Evolutionary conservation across 2,888 invertebrate genomes (phyloP), one percentile per base, ranked within the genome.

Genomic region (Drosophila putrida): DNA sequence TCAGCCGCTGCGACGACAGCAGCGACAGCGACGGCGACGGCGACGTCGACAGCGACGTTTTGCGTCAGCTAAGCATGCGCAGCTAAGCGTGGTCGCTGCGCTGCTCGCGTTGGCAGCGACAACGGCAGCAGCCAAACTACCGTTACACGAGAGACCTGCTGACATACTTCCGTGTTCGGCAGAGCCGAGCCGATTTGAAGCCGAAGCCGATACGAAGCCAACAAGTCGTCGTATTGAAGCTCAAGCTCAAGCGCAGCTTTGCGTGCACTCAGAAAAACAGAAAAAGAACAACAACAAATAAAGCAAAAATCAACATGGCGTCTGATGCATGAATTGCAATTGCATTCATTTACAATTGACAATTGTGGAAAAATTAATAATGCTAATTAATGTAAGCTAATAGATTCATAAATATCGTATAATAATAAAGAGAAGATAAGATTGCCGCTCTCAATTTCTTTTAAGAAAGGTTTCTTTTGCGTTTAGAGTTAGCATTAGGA

Each of bases 111-210:
- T 68, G 64, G 59, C 82, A 53, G 74, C 80, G 43, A 49, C 70
- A 65, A 57, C 71, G 53, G 71, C 67, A 71, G 82, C 78, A 78
- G 80, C 68, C 69, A 86, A 86, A 90, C 77, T 91, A 92, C 92
- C 92, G 92, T 93, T 93, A 92, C 83, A 85, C 87, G 83, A 90
- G 90, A 92, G 92, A 93, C 92, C 92, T 92, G 92, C 92, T 93
- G 92, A 93, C 92, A 93, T 89, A 93, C 93, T 93, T 93, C 92
- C 93, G 92, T 85, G 90, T 88, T 91, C 89, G 89, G 85, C 88
- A 80, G 75, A 66, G 79, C 75, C 80, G 70, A 74, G 66, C 65
- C 71, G 62, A n/a, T n/a, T n/a, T n/a, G n/a, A n/a, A 71, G 71
- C 74, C 28, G 64, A 33, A 62, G 66, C 78, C 33, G 72, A 39